Evolutionary conservation across 2,888 invertebrate species (phyloP).

Genomic region (Xestia rhomboidea): DNA sequence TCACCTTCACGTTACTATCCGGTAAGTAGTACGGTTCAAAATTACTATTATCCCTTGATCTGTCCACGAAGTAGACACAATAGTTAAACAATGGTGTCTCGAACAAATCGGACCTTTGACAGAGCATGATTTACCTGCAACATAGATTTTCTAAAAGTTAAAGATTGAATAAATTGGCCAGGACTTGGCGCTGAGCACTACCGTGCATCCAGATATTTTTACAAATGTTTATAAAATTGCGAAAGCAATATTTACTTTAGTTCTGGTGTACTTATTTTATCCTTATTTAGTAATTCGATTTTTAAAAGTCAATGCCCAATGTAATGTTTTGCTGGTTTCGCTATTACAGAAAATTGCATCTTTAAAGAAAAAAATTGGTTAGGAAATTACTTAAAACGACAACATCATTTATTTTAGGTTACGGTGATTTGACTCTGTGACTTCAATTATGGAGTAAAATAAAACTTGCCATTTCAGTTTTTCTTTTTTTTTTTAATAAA

Average conservation of each 20-base stretch:
- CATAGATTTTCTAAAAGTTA: neutral
- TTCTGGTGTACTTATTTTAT: neutral
- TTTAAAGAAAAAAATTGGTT: neutral
- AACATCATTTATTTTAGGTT: too few species aligned
- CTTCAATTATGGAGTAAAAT: too few species aligned
- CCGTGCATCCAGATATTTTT: neutral
- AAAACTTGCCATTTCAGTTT: too few species aligned
- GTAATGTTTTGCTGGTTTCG: neutral
- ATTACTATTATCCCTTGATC: neutral
- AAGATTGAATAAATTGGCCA: neutral
- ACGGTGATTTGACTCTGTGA: too few species aligned
- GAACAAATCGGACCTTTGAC: too few species aligned
- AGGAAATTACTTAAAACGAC: neutral
- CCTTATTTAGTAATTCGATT: neutral
- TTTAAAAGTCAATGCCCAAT: neutral
- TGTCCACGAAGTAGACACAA: too few species aligned
- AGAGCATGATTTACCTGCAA: neutral
- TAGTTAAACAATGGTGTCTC: too few species aligned
- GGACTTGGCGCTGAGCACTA: neutral
- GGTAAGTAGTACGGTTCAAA: conserved; percentile 89
- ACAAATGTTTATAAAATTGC: neutral
- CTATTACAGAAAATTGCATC: neutral
- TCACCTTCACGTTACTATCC: conserved; percentile 98
- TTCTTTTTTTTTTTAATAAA: too few species aligned
- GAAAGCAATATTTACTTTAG: neutral